Evolutionary conservation across 2,888 invertebrate genomes (phyloP).

Genomic region (Netelia virgata): DNA sequence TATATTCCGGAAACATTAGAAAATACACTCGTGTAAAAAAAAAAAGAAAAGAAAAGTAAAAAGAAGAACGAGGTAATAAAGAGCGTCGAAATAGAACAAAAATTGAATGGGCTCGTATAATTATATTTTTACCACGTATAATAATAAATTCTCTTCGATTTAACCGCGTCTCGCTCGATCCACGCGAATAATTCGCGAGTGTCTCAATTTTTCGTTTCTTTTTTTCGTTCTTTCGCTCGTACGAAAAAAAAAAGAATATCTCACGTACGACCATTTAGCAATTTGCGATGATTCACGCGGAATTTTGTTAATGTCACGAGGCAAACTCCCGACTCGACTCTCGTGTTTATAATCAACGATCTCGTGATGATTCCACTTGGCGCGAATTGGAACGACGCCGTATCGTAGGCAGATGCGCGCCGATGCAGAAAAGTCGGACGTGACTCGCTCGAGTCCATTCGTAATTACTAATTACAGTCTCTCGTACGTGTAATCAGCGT

Average conservation of each 20-base stretch:
- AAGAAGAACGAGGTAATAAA: too few species aligned
- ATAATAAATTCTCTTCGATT: neutral
- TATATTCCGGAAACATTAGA: slow-evolving; percentile 27
- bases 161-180: too few species aligned
- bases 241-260: neutral
- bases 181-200: neutral
- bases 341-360: too few species aligned
- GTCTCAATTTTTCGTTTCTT: neutral
- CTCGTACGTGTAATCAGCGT: neutral
- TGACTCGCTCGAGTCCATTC: slow-evolving; percentile 49
- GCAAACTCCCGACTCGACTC: neutral
- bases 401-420: neutral
- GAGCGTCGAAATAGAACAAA: too few species aligned
- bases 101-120: too few species aligned
- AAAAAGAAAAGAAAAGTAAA: neutral
- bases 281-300: slow-evolving; percentile 18
- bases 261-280: neutral
- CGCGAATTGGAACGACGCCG: slow-evolving; percentile 38
- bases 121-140: neutral
- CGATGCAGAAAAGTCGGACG: slow-evolving; percentile 20
- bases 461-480: slow-evolving; percentile 65
- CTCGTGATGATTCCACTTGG: slow-evolving; percentile 5
- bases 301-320: neutral
- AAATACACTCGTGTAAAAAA: neutral
- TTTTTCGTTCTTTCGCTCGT: neutral